These are phyloP conservation scores for Zaprionus africanus DNA, from an alignment of 1,140 invertebrate species.

Conservation along the genomic window DNA sequence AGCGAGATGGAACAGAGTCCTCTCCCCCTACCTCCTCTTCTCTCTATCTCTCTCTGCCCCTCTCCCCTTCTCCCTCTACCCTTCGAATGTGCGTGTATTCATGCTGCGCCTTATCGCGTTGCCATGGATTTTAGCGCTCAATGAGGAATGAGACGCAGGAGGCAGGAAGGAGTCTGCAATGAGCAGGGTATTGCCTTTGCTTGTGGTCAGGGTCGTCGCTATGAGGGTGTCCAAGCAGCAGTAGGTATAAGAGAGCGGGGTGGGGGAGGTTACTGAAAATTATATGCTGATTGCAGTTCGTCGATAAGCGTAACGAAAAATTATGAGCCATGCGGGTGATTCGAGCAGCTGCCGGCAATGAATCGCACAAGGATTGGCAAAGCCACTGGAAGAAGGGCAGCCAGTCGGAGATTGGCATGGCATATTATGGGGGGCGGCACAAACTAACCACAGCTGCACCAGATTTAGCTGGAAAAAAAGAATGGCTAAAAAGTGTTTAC, in stretches of 20 bases:
- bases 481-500: constrained; percentile 39
- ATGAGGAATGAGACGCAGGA: constrained; percentile 51
- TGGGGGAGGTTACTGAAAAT: constrained; percentile 50
- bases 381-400: not conserved
- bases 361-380: constrained; percentile 16
- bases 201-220: constrained; percentile 2
- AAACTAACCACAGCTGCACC: constrained; percentile 67
- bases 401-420: not conserved
- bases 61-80: not conserved
- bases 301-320: constrained; percentile 74
- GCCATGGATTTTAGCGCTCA: constrained; percentile 54
- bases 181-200: not conserved
- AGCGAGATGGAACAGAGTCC: not conserved
- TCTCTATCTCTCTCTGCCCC: not conserved
- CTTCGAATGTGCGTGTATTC: constrained; percentile 17
- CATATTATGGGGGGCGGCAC: not conserved
- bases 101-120: constrained; percentile 57
- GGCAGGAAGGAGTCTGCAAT: not conserved
- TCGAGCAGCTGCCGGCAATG: constrained; percentile 39
- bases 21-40: not conserved
- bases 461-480: constrained; percentile 45
- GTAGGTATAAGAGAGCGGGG: not conserved
- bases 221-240: constrained; percentile 55
- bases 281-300: constrained; percentile 79
- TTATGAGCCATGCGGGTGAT: constrained; percentile 74